A percentile compares a stretch with the other conserved stretches of the same genome.
These are phyloP conservation scores for Macrosteles quadrilineatus DNA, from an alignment of 1,140 invertebrate genomes.

Conservation along the genomic window DNA sequence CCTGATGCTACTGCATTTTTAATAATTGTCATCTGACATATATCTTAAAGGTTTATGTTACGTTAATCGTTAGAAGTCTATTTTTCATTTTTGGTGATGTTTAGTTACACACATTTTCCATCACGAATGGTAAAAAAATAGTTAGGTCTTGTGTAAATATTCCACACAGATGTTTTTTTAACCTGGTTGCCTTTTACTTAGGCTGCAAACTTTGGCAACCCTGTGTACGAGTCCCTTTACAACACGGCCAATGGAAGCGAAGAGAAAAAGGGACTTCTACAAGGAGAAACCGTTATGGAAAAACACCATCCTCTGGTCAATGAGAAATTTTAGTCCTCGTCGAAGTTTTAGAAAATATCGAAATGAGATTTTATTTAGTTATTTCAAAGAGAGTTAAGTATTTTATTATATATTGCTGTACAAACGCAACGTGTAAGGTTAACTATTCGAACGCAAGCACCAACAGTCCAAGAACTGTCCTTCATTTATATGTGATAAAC, in stretches of 20 bases:
- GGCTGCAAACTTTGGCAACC: conserved; percentile 77
- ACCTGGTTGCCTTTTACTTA: conserved; percentile 23
- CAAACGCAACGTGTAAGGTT: neutral
- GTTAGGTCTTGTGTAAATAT: conserved; percentile 2
- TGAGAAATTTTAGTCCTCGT: conserved; percentile 16
- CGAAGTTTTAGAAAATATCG: neutral
- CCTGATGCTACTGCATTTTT: no score
- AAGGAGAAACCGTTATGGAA: conserved; percentile 18
- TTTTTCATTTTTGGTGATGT: neutral
- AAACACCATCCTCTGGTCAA: conserved; percentile 17
- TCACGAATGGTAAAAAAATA: neutral
- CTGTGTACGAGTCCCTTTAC: conserved; percentile 81
- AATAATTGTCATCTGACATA: no score
- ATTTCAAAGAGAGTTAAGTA: conserved; percentile 1
- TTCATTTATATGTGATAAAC: conserved; percentile 18
- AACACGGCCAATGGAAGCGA: conserved; percentile 54
- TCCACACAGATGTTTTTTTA: conserved; percentile 6
- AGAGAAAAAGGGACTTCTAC: conserved; percentile 60
- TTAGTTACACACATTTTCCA: neutral
- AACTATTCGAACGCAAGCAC: neutral
- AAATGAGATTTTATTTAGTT: conserved; percentile 9
- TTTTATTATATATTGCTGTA: conserved; percentile 17
- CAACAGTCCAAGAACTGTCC: neutral
- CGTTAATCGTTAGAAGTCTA: neutral
- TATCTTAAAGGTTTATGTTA: no score